Conservation (phyloP, 1,140 invertebrate genomes). For the Drosophila pallidifrons region DNA sequence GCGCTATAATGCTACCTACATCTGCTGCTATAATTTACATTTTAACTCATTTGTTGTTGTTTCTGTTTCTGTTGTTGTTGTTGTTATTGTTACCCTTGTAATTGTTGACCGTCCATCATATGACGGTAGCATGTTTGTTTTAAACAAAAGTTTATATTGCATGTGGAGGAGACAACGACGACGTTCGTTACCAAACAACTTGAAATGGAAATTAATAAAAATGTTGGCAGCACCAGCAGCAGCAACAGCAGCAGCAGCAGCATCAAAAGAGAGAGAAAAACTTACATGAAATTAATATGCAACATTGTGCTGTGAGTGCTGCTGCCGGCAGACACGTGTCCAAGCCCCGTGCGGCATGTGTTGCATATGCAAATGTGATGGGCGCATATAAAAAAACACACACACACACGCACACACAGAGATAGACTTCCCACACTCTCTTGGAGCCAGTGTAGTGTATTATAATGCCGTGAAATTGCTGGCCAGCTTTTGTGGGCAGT, state of each 20-base stretch:
- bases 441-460: slow-evolving; percentile 14
- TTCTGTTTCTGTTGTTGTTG: slow-evolving; percentile 43
- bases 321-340: slow-evolving; percentile 41
- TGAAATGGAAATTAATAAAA: slow-evolving; percentile 72
- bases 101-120: slow-evolving; percentile 74
- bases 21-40: slow-evolving; percentile 70
- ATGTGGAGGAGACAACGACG: slow-evolving; percentile 6
- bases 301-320: slow-evolving; percentile 65
- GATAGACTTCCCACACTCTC: not conserved
- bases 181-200: slow-evolving; percentile 44
- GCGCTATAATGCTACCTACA: slow-evolving; percentile 31
- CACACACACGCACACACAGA: not conserved
- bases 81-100: slow-evolving; percentile 44
- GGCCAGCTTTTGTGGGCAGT: slow-evolving; percentile 4
- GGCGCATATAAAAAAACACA: not conserved
- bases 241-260: slow-evolving; percentile 1
- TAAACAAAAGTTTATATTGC: slow-evolving; percentile 66
- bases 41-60: slow-evolving; percentile 55
- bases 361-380: slow-evolving; percentile 67
- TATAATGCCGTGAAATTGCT: slow-evolving; percentile 30
- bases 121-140: slow-evolving; percentile 70
- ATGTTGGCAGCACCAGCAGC: slow-evolving; percentile 33
- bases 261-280: slow-evolving; percentile 26
- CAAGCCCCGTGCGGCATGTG: slow-evolving; percentile 53
- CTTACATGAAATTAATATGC: slow-evolving; percentile 72